These are phyloP conservation scores for Pogonocherus hispidulus DNA, from an alignment of 2,888 invertebrate genomes.

Conservation along the genomic window DNA sequence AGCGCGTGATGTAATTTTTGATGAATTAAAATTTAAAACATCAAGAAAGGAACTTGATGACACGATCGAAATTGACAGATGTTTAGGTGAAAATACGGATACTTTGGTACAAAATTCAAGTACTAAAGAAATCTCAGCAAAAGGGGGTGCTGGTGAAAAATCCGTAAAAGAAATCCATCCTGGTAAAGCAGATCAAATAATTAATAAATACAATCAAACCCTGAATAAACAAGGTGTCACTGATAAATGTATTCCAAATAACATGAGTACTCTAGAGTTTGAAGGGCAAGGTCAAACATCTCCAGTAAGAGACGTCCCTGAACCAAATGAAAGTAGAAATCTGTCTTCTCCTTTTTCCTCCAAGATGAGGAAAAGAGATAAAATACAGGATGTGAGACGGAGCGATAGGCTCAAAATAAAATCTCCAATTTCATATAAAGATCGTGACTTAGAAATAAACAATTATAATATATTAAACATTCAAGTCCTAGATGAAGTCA, in stretches of 20 bases:
- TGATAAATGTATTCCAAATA: slow-evolving; percentile 22
- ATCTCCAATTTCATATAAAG: slow-evolving; percentile 19
- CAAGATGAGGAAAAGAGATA: slow-evolving; percentile 28
- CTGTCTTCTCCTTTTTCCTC: slow-evolving; percentile 8
- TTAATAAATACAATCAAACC: slow-evolving; percentile 14
- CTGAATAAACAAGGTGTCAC: slow-evolving; percentile 20
- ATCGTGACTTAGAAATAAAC: slow-evolving; percentile 23
- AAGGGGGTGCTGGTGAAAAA: slow-evolving; percentile 8
- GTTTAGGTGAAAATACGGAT: slow-evolving; percentile 7
- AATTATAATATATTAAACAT: slow-evolving; percentile 23
- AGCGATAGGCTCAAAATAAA: slow-evolving; percentile 33
- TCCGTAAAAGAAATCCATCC: slow-evolving; percentile 6
- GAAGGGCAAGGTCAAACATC: slow-evolving; percentile 16
- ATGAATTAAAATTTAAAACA: background rate
- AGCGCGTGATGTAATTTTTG: slow-evolving; percentile 1
- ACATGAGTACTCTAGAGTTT: slow-evolving; percentile 22
- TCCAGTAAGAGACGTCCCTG: slow-evolving; percentile 27
- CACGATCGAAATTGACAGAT: background rate
- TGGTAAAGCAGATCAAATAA: slow-evolving; percentile 1
- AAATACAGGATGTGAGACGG: slow-evolving; percentile 33
- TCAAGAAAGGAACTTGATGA: slow-evolving; percentile 4
- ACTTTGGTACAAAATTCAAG: background rate
- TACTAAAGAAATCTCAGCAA: slow-evolving; percentile 1
- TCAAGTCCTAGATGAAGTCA: slow-evolving; percentile 16
- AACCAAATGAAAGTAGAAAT: slow-evolving; percentile 17